Percentiles rank a stretch among this genome's conserved stretches.
These are phyloP conservation scores for Uloborus diversus DNA, from an alignment of 1,140 invertebrate species.

Conservation along the genomic window DNA sequence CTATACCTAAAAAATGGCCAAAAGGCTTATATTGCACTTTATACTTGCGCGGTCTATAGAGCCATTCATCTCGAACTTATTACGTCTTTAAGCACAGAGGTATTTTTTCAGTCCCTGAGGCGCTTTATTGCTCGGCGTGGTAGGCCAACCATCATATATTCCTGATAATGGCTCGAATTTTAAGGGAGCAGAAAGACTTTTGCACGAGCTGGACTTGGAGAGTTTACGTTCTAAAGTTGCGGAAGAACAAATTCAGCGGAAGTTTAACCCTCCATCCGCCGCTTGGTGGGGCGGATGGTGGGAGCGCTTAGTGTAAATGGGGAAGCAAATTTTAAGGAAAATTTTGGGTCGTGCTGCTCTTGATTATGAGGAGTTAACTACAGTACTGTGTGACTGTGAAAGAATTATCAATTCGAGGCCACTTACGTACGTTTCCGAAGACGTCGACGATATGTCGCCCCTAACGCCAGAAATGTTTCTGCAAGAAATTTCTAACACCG, in stretches of 20 bases:
- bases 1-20: slow-evolving; percentile 59
- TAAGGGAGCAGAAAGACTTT: neutral
- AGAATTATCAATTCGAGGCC: slow-evolving; percentile 2
- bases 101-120: neutral
- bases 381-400: slow-evolving; percentile 12
- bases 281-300: slow-evolving; percentile 12
- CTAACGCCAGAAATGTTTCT: slow-evolving; percentile 58
- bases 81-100: neutral
- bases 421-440: slow-evolving; percentile 22
- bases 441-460: slow-evolving; percentile 37
- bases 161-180: slow-evolving; percentile 1
- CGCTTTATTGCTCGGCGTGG: slow-evolving; percentile 3
- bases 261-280: neutral
- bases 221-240: neutral
- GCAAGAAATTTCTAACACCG: no score
- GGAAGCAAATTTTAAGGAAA: neutral
- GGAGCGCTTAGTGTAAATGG: slow-evolving; percentile 6
- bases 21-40: slow-evolving; percentile 1
- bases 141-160: neutral
- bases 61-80: slow-evolving; percentile 16
- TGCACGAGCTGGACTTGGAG: neutral
- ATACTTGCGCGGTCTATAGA: neutral
- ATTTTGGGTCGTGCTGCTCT: neutral
- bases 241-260: neutral
- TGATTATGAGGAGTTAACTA: slow-evolving; percentile 7